Evolutionary conservation across 2,113 vertebrate species (phyloP), one percentile per base, ranked within the genome.

Genomic region (Phasianus colchicus): DNA sequence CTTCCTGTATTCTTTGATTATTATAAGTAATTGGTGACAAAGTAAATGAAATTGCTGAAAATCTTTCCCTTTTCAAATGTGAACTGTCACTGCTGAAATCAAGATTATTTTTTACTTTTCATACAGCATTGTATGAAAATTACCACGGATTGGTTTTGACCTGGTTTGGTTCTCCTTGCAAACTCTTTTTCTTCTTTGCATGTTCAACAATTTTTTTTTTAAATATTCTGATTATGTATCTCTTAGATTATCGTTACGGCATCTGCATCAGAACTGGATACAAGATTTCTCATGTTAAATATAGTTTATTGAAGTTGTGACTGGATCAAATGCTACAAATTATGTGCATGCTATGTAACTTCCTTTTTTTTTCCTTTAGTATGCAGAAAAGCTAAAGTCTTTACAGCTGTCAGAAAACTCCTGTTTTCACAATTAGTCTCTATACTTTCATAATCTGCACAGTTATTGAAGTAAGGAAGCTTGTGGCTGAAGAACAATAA

Each of bases 101-200:
- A 45, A 55, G 12, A 32, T 50, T 45, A 64, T 34, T 20, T 42
- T 69, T 60, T 18, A 12, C 4, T 76, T 71, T 57, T 67, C 17
- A 36, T 67, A 50, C 12, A 43, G 32, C 22, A 60, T 13, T 70
- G 52, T 47, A 30, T 17, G 42, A 43, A 43, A 61, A 66, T 77
- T 66, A 42, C 7, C 3, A 4, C 10, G 10, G 2, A 8, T 29
- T 18, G 3, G 0, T 8, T 8, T 52, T 45, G 13, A 11, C 38
- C 40, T 40, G 38, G 61, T 65, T 61, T 78, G 57, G 2, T 34
- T 64, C 34, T 74, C 5, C 13, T 70, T 74, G 14, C 5, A 88
- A 70, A 10, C 5, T 7, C 58, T 1, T 0, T 54, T 16, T 61
- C 11, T 75, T 79, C 55, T 70, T 60, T 55, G 14, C 6, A 30